phyloP scores from a whole-genome alignment of 2,797 vertebrate species.

The Cirrhinus molitorella region DNA sequence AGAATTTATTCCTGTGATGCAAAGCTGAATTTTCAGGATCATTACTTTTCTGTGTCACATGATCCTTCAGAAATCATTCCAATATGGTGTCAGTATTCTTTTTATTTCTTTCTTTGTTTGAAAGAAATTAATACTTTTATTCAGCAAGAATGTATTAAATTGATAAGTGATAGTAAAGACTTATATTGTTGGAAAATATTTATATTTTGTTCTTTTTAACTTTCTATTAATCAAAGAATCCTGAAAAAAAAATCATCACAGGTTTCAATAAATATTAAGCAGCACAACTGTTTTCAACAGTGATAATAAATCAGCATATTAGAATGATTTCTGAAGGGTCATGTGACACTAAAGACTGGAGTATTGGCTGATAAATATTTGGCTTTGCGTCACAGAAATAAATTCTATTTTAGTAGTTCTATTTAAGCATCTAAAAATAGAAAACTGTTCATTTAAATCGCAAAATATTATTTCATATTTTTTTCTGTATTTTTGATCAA shows the following conservation, averaged over 20 bases:
- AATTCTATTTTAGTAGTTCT: background rate
- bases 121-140: background rate
- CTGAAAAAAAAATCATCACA: background rate
- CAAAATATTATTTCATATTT: background rate
- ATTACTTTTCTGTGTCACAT: too few species aligned
- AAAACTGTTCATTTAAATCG: background rate
- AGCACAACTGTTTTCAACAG: background rate
- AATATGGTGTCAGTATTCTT: background rate
- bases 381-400: background rate
- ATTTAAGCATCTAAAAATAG: background rate
- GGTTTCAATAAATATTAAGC: background rate
- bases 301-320: background rate
- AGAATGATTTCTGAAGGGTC: background rate
- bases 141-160: background rate
- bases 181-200: background rate
- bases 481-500: background rate
- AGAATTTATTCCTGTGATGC: too few species aligned
- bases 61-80: too few species aligned
- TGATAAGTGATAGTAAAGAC: background rate
- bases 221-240: background rate
- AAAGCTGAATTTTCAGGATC: too few species aligned
- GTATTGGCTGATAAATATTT: background rate
- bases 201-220: background rate
- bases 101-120: background rate
- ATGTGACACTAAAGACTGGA: background rate